Evolutionary conservation across 2,797 vertebrate genomes (phyloP).

Genomic region (Falco peregrinus): DNA sequence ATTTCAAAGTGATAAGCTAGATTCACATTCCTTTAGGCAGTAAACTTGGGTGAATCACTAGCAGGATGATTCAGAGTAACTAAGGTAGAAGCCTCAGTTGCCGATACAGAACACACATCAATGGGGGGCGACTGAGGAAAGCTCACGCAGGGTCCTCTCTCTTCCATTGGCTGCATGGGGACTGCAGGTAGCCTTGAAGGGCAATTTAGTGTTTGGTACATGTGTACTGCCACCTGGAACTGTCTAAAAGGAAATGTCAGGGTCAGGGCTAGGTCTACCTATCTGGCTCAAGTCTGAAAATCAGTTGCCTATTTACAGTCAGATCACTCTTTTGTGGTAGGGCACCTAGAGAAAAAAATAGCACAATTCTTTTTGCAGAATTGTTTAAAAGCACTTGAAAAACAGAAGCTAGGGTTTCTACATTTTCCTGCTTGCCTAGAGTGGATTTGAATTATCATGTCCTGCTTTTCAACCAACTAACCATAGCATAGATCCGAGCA

Average conservation of each 20-base stretch:
- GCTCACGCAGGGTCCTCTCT: rapidly evolving
- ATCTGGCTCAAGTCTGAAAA: not conserved
- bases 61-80: not conserved
- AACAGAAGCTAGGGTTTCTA: not conserved
- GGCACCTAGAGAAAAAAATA: not conserved
- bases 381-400: not conserved
- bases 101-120: not conserved
- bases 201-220: not conserved
- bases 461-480: not conserved
- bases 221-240: not conserved
- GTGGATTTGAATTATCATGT: not conserved
- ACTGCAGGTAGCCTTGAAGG: not conserved
- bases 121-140: not conserved
- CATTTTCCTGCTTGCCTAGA: not conserved
- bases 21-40: not conserved
- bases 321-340: not conserved
- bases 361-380: not conserved
- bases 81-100: not conserved
- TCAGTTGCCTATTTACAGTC: not conserved
- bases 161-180: not conserved
- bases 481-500: not conserved
- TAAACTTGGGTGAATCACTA: not conserved
- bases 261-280: not conserved
- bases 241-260: not conserved
- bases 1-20: not conserved